Evolutionary conservation across 2,113 vertebrate species (phyloP), one percentile per base, ranked within the genome.

Genomic region (Scophthalmus maximus): DNA sequence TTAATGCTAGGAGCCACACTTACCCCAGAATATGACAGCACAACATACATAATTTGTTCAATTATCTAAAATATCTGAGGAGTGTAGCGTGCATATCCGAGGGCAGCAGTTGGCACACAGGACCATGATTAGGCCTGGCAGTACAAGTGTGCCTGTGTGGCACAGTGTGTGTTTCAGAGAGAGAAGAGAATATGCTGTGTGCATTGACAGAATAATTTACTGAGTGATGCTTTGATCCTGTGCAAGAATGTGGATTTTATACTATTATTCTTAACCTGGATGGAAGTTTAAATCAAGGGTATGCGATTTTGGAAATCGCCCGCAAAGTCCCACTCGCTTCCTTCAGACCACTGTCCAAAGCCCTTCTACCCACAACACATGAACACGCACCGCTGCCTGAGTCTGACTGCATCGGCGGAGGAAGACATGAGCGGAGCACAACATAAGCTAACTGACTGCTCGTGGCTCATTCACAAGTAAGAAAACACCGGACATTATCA

Each of bases 11-110:
- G 56, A 90, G 89, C 83, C 73, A 86, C 63, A 78, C 70, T 91
- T 79, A 82, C 8, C 84, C 80, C 68, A 68, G 73, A 83, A 84
- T 66, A 79, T 67, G 83, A 81, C 81, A 87, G 76, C 44, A 78
- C 66, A 22, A 73, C 73, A 29, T 49, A 58, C 68, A 72, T 91
- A 84, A 92, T 92, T 89, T 92, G 83, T 88, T 83, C 78, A 91
- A 90, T 92, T 92, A 89, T 84, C 88, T 83, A 71, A 87, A 85
- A 84, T 80, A 87, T 90, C 81, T 90, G 81, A 81, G 77, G 63
- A 85, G 77, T 57, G 68, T 75, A 75, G 79, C 62, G 57, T 73
- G 55, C 44, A 18, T 87, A 68, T 73, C 88, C 86, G 51, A 3
- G 55, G 86, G 90, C 86, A 58, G 52, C 46, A 61, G 76, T 71